Base-by-base conservation (phyloP, 2,113 vertebrate genomes). In the Python bivittatus region DNA sequence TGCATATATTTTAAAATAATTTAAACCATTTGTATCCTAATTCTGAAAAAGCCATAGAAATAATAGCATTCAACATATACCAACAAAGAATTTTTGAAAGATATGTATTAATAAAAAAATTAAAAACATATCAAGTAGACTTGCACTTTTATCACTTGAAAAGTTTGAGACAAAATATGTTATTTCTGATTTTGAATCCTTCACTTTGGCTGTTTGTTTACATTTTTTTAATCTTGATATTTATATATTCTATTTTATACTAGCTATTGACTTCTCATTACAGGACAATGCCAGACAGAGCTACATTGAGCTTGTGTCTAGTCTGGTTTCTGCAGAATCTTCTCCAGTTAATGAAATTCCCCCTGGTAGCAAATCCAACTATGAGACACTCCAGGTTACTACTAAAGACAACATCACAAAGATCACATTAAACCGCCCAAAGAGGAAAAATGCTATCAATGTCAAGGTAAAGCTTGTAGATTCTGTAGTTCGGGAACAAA, bases 381-480 rank as follows among this genome's bases (percentile, higher is more conserved):
- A 98, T 89, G 93, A 98, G 90, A 97, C 96, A 0, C 57, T 99
- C 9, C 0, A 98, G 92, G 97, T 99, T 79, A 98, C 97, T 57
- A 98, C 96, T 0, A 96, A 98, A 93, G 97, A 98, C 15, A 95
- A 97, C 94, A 99, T 99, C 97, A 99, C 99, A 33, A 98, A 98
- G 90, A 99, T 99, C 95, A 96, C 83, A 52, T 95, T 99, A 64
- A 99, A 99, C 97, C 97, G 99, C 29, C 99, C 99, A 0, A 61
- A 97, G 10, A 98, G 95, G 94, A 99, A 99, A 90, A 99, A 99
- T 90, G 99, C 99, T 92, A 98, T 99, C 95, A 99, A 93, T 6
- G 87, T 83, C 0, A 94, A 97, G 98, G 99, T 99, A 95, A 93
- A 85, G 2, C 27, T 83, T 42, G 29, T 91, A 52, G 20, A 86